Evolutionary conservation across 2,797 vertebrate species (phyloP), one percentile per base, ranked within the genome.

Genomic region (Mionectes olivaceus): DNA sequence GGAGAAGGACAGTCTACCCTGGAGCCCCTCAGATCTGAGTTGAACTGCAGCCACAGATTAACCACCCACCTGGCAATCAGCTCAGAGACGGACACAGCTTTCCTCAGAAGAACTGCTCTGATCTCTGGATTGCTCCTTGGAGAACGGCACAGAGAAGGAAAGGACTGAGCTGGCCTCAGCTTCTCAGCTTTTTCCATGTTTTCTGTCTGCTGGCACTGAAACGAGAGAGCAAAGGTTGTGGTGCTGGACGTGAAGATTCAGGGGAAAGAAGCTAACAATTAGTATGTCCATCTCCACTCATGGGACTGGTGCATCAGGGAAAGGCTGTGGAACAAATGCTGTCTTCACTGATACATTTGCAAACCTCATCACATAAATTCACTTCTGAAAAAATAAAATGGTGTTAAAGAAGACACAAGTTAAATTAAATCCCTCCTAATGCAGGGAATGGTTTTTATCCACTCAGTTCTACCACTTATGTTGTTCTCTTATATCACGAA

Each of bases 11-110:
- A 11, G 3, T 11, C 10, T 28, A 35, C 27, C 35, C 43, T 65
- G 57, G 27, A 83, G 16, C 3, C 13, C 22, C 35, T 13, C 1
- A 4, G 35, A 10, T 19, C 27, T 49, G 52, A 50, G 14, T 5
- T 24, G 53, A 83, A 5, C 21, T 60, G 25, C 30, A 69, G 2
- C 8, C 1, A 0, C 7, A 71, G 46, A 43, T 53, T 35, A 49
- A 80, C n/a, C 41, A 55, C 96, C 41, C 77, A 97, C 97, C 95
- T 83, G 84, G 90, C 90, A n/a, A 97, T 90, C 80, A 97, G 93
- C 17, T 96, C 95, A 1, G 95, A 96, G 75, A 97, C 96, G 0
- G 97, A 96, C 53, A 91, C 73, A 17, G 96, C 79, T 65, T 87
- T 97, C 60, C 85, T 93, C 63, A 95, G 94, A 11, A 75, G 18